These are phyloP conservation scores for Caradrina kadenii DNA, from an alignment of 2,888 invertebrate genomes.

Conservation along the genomic window DNA sequence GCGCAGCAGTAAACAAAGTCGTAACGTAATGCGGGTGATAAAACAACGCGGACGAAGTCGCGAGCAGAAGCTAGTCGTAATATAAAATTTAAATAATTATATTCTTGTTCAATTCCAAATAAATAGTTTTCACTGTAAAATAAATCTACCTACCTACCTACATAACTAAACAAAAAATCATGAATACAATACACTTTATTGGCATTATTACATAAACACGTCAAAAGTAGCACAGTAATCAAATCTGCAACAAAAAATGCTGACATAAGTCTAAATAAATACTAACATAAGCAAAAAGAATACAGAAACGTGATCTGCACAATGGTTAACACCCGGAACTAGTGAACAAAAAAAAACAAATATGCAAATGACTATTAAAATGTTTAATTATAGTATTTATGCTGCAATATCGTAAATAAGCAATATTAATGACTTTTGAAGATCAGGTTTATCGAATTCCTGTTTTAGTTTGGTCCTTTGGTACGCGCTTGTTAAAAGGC, in stretches of 20 bases:
- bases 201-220: conserved; percentile 14
- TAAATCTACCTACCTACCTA: neutral
- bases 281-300: conserved; percentile 28
- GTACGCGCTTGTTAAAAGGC: conserved; percentile 9
- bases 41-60: too few relatives aligned
- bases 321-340: conserved; percentile 58
- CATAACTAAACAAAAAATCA: neutral
- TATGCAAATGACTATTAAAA: conserved; percentile 1
- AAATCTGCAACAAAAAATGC: conserved; percentile 20
- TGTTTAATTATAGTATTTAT: conserved; percentile 28
- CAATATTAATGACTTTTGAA: neutral
- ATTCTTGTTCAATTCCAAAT: too few relatives aligned
- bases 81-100: too few relatives aligned
- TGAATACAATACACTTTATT: conserved; percentile 11
- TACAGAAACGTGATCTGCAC: conserved; percentile 48
- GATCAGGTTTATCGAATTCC: conserved; percentile 2
- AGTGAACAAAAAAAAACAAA: conserved; percentile 34
- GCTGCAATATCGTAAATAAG: conserved; percentile 7
- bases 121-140: too few relatives aligned
- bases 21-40: too few relatives aligned
- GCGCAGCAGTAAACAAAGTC: too few relatives aligned
- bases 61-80: too few relatives aligned
- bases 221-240: conserved; percentile 25
- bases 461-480: neutral
- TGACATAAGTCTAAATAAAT: conserved; percentile 51